Evolutionary conservation across 2,113 vertebrate species (phyloP), one percentile per base, ranked within the genome.

Genomic region (Axis porcinus): DNA sequence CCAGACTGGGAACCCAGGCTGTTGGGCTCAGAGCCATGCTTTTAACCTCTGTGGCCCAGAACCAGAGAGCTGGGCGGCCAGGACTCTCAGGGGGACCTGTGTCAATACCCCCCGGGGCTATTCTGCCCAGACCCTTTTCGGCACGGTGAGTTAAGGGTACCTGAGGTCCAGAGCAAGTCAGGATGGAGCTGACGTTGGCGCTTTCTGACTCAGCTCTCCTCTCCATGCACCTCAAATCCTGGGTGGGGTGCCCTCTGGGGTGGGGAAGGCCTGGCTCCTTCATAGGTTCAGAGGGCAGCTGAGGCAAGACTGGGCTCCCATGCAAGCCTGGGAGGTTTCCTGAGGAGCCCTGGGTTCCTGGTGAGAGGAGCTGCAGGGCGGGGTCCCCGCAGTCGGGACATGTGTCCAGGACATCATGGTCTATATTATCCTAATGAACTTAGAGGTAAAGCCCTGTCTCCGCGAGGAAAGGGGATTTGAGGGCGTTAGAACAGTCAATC

Each of bases 381-480:
- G 11, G 11, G 5, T 25, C 17, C 30, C 11, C 3, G 58, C 30
- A 86, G 87, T 47, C 2, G 9, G 70, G 40, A 19, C 62, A n/a
- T 23, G 87, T 95, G 92, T 94, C 79, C n/a, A 57, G 79, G 60
- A 47, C 91, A 70, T 96, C 85, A 33, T 57, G 89, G 87, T 88
- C 86, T 81, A 19, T 50, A 79, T 96, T 76, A 96, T 45, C 76
- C 50, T 88, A 93, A 97, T 5, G 5, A 87, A 89, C 93, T 93
- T 89, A 86, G 60, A 30, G 64, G 30, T 23, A 67, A 94, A 95
- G 89, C 45, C 67, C n/a, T 17, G n/a, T 54, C n/a, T 90, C 86
- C 25, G 0, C 2, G 45, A 93, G 86, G 92, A 90, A 81, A 95
- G 70, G 94, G 92, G 97, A 94, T 94, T 91, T 62, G 81, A 91